Evolutionary conservation across 1,140 invertebrate genomes (phyloP).

Genomic region (Tigriopus japonicus): DNA sequence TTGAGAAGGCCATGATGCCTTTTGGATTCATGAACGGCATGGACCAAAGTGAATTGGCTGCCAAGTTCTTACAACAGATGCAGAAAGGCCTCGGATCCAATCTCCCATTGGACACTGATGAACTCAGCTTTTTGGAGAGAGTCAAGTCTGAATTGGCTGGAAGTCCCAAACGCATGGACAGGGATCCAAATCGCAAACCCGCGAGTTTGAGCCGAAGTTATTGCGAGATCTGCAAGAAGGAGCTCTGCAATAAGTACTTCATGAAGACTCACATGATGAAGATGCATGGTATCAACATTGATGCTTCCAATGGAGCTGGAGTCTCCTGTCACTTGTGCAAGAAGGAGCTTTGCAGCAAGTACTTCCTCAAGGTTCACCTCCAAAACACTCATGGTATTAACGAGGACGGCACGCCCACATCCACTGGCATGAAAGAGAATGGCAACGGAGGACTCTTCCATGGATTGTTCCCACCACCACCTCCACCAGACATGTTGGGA

Average conservation of each 20-base stretch:
- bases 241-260: slow-evolving; percentile 98
- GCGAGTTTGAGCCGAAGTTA: slow-evolving; percentile 47
- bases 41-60: background rate
- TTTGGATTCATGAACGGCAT: background rate
- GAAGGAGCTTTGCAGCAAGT: slow-evolving; percentile 92
- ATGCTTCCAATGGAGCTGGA: slow-evolving; percentile 69
- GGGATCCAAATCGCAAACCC: slow-evolving; percentile 23
- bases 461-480: slow-evolving; percentile 72
- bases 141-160: slow-evolving; percentile 15
- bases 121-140: slow-evolving; percentile 32
- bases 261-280: slow-evolving; percentile 99
- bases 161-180: slow-evolving; percentile 16
- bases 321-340: slow-evolving; percentile 91
- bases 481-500: slow-evolving; percentile 69
- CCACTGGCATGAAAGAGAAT: slow-evolving; percentile 29
- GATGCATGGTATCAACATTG: slow-evolving; percentile 94
- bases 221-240: slow-evolving; percentile 98
- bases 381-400: slow-evolving; percentile 91
- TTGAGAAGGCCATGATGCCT: background rate
- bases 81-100: slow-evolving; percentile 38
- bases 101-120: slow-evolving; percentile 38
- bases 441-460: slow-evolving; percentile 52
- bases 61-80: slow-evolving; percentile 4
- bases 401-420: slow-evolving; percentile 33
- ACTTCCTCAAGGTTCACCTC: slow-evolving; percentile 88